Base-by-base conservation (phyloP, 2,888 invertebrate genomes). In the Oconnorella tubifera region DNA sequence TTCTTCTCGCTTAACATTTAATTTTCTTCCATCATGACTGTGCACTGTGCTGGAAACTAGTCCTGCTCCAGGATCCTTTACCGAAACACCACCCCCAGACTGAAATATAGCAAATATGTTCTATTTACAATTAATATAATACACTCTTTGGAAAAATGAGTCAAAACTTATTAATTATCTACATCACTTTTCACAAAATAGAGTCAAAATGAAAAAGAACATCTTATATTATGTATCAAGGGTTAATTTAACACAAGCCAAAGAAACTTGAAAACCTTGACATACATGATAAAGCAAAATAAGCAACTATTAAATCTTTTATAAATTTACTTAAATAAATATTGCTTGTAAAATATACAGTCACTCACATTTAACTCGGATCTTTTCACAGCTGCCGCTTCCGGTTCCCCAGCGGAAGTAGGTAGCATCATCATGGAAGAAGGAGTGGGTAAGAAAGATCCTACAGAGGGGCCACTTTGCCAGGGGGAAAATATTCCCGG, bases 1-100 rank as follows among this genome's bases (percentile, higher is more conserved):
- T 19, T 67, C 68, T 33, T 67, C 65, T n/a, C 57, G 29, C 27
- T 66, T 69, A 33, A 62, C 49, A 28, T 57, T 65, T n/a, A 63
- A 40, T 59, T 56, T 62, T 33, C 58, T 63, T 29, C 50, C 56
- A 2, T 68, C 68, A 29, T 53, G 61, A 50, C 68, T 56, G 58
- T 63, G 59, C 23, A 71, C 72, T 10, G 69, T 72, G 51, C 72
- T 72, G 10, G 69, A 69, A n/a, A 72, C 72, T 2, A 70, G 64
- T 33, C 66, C 66, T 19, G 56, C 60, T 29, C 62, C 60, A 28
- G 60, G 53, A 25, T 67, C 63, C 50, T 29, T 60, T 3, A n/a
- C n/a, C n/a, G n/a, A n/a, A n/a, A n/a, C n/a, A n/a, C n/a, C n/a
- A n/a, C n/a, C n/a, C n/a, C n/a, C n/a, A n/a, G n/a, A n/a, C n/a